A percentile compares a stretch with the other conserved stretches of the same genome.
Conservation (phyloP, 23 tunicate species). For the Halocynthia roretzi region DNA sequence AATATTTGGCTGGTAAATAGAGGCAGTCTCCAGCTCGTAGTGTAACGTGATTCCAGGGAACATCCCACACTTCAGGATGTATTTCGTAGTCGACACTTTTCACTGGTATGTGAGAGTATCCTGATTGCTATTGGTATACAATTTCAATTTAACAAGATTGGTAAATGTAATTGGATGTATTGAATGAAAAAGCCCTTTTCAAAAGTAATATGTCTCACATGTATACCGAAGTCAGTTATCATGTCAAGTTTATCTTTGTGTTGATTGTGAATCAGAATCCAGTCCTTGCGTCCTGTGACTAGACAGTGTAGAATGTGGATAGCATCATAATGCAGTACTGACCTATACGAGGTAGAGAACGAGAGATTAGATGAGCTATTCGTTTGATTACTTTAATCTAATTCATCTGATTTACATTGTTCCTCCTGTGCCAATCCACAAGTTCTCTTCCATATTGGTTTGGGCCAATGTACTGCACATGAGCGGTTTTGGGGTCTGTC, state of each 20-base stretch:
- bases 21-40: slow-evolving; percentile 78
- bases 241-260: slow-evolving; percentile 42
- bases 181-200: too few relatives aligned
- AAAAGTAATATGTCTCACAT: slow-evolving; percentile 3
- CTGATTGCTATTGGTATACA: slow-evolving; percentile 19
- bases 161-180: too few relatives aligned
- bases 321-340: slow-evolving; percentile 85
- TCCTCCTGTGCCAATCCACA: slow-evolving; percentile 92
- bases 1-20: slow-evolving; percentile 55
- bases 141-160: too few relatives aligned
- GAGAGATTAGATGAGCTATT: too few relatives aligned
- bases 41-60: slow-evolving; percentile 76
- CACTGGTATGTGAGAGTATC: slow-evolving; percentile 64
- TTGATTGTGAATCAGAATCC: slow-evolving; percentile 62
- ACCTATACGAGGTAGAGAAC: slow-evolving; percentile 5
- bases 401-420: slow-evolving; percentile 9
- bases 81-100: slow-evolving; percentile 33
- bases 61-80: slow-evolving; percentile 52
- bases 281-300: slow-evolving; percentile 81
- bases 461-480: slow-evolving; percentile 69
- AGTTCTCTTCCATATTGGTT: slow-evolving; percentile 62
- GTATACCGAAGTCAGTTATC: slow-evolving; percentile 35
- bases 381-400: too few relatives aligned
- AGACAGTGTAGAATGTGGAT: slow-evolving; percentile 85
- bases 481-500: slow-evolving; percentile 47